Percentiles rank a stretch among this genome's conserved stretches.
Conservation (phyloP, 2,888 invertebrate genomes). For the Caenorhabditis sp. region DNA sequence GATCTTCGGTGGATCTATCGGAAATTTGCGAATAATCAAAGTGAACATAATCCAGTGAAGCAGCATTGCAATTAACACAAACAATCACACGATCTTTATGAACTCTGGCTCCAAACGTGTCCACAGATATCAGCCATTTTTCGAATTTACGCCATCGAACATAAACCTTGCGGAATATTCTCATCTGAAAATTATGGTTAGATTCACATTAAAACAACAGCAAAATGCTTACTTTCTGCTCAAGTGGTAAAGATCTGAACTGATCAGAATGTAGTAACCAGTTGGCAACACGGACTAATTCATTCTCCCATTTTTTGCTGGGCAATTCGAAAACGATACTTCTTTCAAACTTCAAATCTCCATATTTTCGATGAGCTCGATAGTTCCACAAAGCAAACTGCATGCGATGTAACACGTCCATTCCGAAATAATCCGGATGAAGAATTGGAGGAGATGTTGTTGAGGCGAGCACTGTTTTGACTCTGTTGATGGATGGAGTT, state of each 20-base stretch:
- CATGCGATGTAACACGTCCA: slow-evolving; percentile 29
- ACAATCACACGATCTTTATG: slow-evolving; percentile 31
- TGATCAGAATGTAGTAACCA: slow-evolving; percentile 40
- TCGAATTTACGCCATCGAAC: slow-evolving; percentile 34
- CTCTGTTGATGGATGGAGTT: slow-evolving; percentile 20
- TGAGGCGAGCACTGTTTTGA: slow-evolving; percentile 24
- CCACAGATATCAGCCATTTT: slow-evolving; percentile 35
- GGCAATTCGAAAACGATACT: slow-evolving; percentile 24
- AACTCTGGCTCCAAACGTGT: slow-evolving; percentile 29
- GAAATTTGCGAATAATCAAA: slow-evolving; percentile 34
- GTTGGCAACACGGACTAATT: slow-evolving; percentile 34
- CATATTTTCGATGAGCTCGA: slow-evolving; percentile 28
- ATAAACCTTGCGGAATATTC: slow-evolving; percentile 32
- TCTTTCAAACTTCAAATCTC: slow-evolving; percentile 35
- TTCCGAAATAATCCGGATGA: slow-evolving; percentile 21
- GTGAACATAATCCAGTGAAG: slow-evolving; percentile 17
- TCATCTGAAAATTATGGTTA: slow-evolving; percentile 11
- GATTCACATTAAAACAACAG: not conserved
- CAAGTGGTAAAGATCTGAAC: slow-evolving; percentile 29
- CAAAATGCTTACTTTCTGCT: slow-evolving; percentile 27
- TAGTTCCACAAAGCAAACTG: slow-evolving; percentile 37
- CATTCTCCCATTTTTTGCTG: slow-evolving; percentile 31
- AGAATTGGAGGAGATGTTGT: slow-evolving; percentile 26
- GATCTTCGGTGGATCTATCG: slow-evolving; percentile 23
- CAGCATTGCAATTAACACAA: slow-evolving; percentile 33